Conservation (phyloP, 2,797 vertebrate species). For the Falco biarmicus region DNA sequence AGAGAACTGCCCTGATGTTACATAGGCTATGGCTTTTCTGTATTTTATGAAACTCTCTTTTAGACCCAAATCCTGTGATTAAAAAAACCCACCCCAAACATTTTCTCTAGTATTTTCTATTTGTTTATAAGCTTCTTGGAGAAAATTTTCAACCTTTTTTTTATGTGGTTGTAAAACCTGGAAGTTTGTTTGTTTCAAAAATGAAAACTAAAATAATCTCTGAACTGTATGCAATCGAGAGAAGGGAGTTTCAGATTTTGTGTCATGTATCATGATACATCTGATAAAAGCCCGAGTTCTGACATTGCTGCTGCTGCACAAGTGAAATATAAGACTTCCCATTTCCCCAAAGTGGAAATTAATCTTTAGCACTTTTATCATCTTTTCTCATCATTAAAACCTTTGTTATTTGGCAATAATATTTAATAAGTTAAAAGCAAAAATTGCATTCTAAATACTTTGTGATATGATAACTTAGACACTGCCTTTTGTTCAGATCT, state of each 20-base stretch:
- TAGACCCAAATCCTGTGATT: background rate
- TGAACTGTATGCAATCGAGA: background rate
- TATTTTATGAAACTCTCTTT: background rate
- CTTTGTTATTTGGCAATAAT: conserved; percentile 11
- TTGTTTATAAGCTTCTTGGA: background rate
- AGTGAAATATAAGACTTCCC: background rate
- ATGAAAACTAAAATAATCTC: background rate
- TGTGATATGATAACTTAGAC: conserved; percentile 7
- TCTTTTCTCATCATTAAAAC: background rate
- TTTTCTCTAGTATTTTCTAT: background rate
- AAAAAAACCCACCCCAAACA: background rate
- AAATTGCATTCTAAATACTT: conserved; percentile 31
- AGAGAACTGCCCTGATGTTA: background rate
- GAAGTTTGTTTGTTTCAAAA: background rate
- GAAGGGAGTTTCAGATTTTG: background rate
- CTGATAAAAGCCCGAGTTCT: background rate
- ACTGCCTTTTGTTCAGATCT: background rate
- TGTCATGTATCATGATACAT: background rate
- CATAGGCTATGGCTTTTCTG: background rate
- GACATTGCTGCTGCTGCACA: background rate
- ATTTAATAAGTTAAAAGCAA: conserved; percentile 25
- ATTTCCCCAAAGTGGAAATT: background rate
- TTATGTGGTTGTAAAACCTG: background rate
- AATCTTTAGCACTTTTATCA: background rate
- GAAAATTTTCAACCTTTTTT: background rate